These are phyloP conservation scores for Hartigia nigra DNA, from an alignment of 2,888 invertebrate genomes.

Conservation along the genomic window DNA sequence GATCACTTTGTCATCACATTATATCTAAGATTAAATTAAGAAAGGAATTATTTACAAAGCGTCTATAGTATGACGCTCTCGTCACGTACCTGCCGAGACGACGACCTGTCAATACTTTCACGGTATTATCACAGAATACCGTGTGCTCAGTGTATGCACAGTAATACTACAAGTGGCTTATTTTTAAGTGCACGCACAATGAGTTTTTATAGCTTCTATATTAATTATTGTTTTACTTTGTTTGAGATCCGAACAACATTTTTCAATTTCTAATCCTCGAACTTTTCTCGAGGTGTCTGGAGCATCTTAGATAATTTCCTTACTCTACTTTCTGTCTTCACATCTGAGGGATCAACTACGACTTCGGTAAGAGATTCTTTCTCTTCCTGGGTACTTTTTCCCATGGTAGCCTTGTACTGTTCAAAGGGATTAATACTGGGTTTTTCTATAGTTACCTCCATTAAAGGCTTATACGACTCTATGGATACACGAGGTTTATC, in stretches of 20 bases:
- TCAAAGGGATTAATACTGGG: slow-evolving; percentile 42
- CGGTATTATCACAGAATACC: background rate
- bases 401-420: slow-evolving; percentile 39
- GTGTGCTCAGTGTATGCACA: background rate
- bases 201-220: background rate
- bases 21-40: background rate
- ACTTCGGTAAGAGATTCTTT: background rate
- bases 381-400: slow-evolving; percentile 1
- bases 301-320: background rate
- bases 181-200: background rate
- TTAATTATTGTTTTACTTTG: background rate
- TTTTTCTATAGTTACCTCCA: slow-evolving; percentile 45
- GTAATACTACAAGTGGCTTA: background rate
- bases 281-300: background rate
- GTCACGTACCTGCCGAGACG: background rate
- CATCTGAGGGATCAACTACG: background rate
- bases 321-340: background rate
- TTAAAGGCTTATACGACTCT: slow-evolving; percentile 42
- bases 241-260: background rate
- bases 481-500: slow-evolving; percentile 42
- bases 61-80: background rate
- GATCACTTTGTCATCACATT: slow-evolving; percentile 3
- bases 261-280: background rate
- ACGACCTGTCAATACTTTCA: background rate
- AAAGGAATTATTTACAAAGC: background rate